Base-by-base conservation (phyloP, 2,888 invertebrate genomes). In the Drosophila meridiana region DNA sequence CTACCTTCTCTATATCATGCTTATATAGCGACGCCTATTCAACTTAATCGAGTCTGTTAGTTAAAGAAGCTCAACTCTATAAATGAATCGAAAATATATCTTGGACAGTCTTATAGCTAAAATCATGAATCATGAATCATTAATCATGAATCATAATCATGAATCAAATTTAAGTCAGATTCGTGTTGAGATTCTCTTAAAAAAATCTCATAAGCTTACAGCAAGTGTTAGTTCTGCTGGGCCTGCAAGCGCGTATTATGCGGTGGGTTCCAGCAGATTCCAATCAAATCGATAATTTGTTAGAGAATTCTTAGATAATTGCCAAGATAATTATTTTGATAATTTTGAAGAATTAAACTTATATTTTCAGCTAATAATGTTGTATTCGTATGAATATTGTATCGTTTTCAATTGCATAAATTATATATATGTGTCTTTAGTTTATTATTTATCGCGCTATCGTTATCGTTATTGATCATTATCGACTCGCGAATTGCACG, bases 391-490 rank as follows among this genome's bases (percentile, higher is more conserved):
- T 38, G 13, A 13, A 40, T 40, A 6, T n/a, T 40, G 34, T 9
- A 40, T 40, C 20, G 0, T 20, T 20, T 20, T 20, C 0, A 40
- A 40, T 40, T 14, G 14, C 20, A 20, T 20, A 20, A 20, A 20
- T 20, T 20, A 20, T 20, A 40, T 40, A 40, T 14, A 40, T 40
- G 14, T 40, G 14, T 40, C 40, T 40, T n/a, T 7, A 38, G 14
- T 28, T 38, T 4, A 7, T 13, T 53, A 36, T n/a, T 40, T 30
- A 45, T 43, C 13, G 32, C 13, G 32, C 38, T 26, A 45, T 34
- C 8, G 14, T 34, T 58, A 45, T 45, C 43, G 57, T 28, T 28
- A 58, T 68, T 58, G 55, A 42, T 36, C 36, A 36, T 20, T 66
- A 69, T 40, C 34, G 20, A 20, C 20, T 47, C 32, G 8, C 28